Evolutionary conservation across 2,113 vertebrate species (phyloP).

Genomic region (Xerus inauris): DNA sequence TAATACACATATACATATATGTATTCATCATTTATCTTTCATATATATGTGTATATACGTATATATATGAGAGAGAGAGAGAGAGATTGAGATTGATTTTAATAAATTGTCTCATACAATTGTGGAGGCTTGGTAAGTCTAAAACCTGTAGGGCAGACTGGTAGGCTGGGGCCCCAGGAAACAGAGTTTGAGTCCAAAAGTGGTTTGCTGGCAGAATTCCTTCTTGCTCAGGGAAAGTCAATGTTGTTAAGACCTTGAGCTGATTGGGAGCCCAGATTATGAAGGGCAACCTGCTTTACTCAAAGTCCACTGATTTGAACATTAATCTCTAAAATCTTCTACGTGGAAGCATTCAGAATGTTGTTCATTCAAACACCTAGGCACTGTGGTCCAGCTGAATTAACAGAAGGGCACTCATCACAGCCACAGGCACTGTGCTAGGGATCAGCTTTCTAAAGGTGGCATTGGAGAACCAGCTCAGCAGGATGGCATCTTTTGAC

Average conservation of each 20-base stretch:
- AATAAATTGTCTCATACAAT: not conserved
- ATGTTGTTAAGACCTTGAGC: not conserved
- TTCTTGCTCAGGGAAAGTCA: not conserved
- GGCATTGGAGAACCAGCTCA: not conserved
- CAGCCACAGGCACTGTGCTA: not conserved
- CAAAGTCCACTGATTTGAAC: not conserved
- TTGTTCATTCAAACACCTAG: not conserved
- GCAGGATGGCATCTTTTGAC: not conserved
- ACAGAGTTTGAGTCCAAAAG: not conserved
- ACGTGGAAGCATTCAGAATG: not conserved
- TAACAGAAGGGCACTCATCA: not conserved
- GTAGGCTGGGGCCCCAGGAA: not conserved
- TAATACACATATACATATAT: not conserved
- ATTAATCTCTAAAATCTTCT: not conserved
- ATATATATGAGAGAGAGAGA: no score
- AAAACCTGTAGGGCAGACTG: not conserved
- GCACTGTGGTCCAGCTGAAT: no score
- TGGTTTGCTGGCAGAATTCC: not conserved
- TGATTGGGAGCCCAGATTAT: not conserved
- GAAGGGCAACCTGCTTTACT: not conserved
- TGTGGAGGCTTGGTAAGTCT: not conserved
- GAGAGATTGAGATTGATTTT: constrained; percentile 4
- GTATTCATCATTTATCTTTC: not conserved
- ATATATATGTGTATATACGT: no score
- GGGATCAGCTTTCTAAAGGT: not conserved